Evolutionary conservation across 2,888 invertebrate species (phyloP), one percentile per base, ranked within the genome.

Genomic region (Oligia strigilis): DNA sequence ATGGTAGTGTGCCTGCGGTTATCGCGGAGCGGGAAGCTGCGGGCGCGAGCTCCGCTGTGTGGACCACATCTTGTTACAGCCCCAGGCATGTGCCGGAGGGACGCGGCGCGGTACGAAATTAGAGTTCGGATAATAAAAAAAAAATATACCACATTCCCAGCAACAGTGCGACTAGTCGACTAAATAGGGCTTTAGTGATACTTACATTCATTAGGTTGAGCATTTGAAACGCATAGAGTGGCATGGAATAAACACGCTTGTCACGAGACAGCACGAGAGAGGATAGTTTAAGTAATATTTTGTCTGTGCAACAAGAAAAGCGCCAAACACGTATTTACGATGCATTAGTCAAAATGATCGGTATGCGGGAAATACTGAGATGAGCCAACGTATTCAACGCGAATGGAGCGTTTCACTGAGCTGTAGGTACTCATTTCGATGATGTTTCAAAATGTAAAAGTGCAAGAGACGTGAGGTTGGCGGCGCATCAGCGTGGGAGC

Each of bases 401-500:
- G 77, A 82, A 83, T 52, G 64, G 58, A 77, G 72, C 66, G 62
- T 79, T 66, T 66, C 58, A 74, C 60, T 80, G 40, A 55, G 82
- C 52, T 78, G 72, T 78, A 81, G 77, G 82, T 82, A 82, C 62
- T 75, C 73, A 83, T 84, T 89, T 83, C 70, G 84, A 76, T 81
- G 82, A 87, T 80, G 84, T 77, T 87, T 85, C 76, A 82, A 84
- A 88, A 89, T 90, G 85, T 88, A 90, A 91, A 91, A 90, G 89
- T 91, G 88, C 88, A 87, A 52, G 64, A 86, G 84, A 87, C 87
- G 84, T 87, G 89, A 86, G 80, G 72, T 64, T 77, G 46, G 71
- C 75, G 73, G 66, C 80, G 80, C 77, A 75, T 66, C 85, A 70
- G 89, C 92, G 92, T 93, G 93, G 88, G 91, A 92, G 88, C 86